Evolutionary conservation across 2,888 invertebrate species (phyloP), one percentile per base, ranked within the genome.

Genomic region (Scaptomyza reducta): DNA sequence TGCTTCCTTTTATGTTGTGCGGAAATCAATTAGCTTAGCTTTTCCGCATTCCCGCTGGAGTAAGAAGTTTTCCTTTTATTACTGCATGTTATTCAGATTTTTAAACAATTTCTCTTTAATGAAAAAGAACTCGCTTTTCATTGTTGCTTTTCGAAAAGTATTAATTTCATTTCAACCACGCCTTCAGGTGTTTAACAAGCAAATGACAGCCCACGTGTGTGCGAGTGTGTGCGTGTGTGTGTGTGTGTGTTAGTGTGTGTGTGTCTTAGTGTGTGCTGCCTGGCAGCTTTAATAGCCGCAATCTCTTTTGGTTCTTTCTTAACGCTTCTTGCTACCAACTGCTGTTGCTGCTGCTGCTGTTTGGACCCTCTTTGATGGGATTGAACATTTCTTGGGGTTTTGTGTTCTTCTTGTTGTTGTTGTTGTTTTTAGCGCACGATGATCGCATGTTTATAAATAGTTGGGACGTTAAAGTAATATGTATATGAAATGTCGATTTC

Each of bases 381-480:
- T 58, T 50, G 62, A 68, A 59, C 54, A 67, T 73, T 72, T 74
- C 62, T 70, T 63, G 58, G 33, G 56, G 22, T 22, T 50, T 31
- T 31, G 16, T 59, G 56, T 51, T 60, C 55, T 57, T 53, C 25
- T 25, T 42, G 6, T 18, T 41, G 1, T 18, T 31, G 27, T 7
- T 31, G 35, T n/a, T 35, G 35, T 38, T 22, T 7, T n/a, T 11
- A n/a, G 33, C 74, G 61, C 74, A 47, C 66, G 85, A 78, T 82
- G 82, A 87, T 87, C 82, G 86, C 87, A 83, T 83, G 82, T 72
- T 87, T 83, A 87, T 85, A 83, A 83, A 87, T 83, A 87, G 82
- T 87, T 67, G 70, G 63, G 45, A 69, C 72, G 63, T 65, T 74
- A 79, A 80, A 74, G 74, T 70, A 76, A 75, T 75, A 63, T 66